Percentiles rank a stretch among this genome's conserved stretches.
These are phyloP conservation scores for Polyergus mexicanus DNA, from an alignment of 1,140 invertebrate species.

Conservation along the genomic window DNA sequence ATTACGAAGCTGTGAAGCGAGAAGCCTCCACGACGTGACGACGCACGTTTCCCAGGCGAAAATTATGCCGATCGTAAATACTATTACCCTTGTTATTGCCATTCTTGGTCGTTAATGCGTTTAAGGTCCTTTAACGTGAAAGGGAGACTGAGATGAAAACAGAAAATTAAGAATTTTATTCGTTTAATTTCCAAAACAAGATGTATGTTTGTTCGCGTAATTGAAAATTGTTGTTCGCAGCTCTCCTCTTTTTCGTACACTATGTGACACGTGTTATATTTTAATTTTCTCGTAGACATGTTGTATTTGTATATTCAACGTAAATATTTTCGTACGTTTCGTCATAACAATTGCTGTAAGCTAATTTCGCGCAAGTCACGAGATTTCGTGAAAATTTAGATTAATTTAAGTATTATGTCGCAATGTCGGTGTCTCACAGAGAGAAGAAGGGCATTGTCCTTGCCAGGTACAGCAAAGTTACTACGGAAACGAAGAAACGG, in stretches of 20 bases:
- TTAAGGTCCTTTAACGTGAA: constrained; percentile 32
- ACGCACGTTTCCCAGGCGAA: constrained; percentile 34
- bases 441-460: constrained; percentile 58
- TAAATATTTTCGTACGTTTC: constrained; percentile 47
- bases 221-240: not conserved
- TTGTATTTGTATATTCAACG: not conserved
- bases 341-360: constrained; percentile 18
- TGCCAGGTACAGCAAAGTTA: constrained; percentile 51
- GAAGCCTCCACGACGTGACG: constrained; percentile 8
- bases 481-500: constrained; percentile 59
- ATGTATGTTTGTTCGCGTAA: not conserved
- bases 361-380: constrained; percentile 50
- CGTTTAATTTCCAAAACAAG: not conserved
- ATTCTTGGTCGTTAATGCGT: constrained; percentile 39
- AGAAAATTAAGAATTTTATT: constrained; percentile 42
- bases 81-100: constrained; percentile 37
- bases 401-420: constrained; percentile 62
- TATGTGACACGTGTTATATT: constrained; percentile 22
- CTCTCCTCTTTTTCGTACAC: not conserved
- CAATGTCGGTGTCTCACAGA: constrained; percentile 37
- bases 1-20: constrained; percentile 71
- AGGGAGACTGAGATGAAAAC: not conserved
- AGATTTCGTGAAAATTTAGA: constrained; percentile 54
- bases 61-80: constrained; percentile 40
- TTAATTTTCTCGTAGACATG: constrained; percentile 42